Evolutionary conservation across 2,113 vertebrate species (phyloP).

Genomic region (Verasper variegatus): DNA sequence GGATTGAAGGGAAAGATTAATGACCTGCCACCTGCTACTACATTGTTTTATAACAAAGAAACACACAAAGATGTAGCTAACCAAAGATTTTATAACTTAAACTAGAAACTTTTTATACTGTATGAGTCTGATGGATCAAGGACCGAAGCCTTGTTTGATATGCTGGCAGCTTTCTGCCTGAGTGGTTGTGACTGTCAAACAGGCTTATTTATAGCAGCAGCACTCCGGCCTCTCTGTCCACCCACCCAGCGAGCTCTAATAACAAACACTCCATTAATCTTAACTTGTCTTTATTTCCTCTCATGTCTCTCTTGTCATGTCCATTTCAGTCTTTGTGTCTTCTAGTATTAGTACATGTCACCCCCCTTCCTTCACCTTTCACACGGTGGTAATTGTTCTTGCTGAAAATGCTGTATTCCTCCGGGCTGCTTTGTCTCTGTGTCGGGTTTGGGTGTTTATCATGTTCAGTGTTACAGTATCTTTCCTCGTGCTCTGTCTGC

Average conservation of each 20-base stretch:
- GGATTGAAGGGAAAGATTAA: conserved; percentile 5
- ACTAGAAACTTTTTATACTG: conserved; percentile 8
- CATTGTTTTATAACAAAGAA: background rate
- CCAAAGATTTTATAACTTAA: conserved; percentile 3
- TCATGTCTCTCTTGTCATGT: conserved; percentile 10
- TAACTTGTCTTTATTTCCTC: conserved; percentile 36
- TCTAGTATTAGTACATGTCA: conserved; percentile 15
- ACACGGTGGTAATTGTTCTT: conserved; percentile 26
- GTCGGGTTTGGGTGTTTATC: conserved; percentile 23
- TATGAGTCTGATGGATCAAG: conserved; percentile 5
- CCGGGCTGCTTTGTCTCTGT: conserved; percentile 14
- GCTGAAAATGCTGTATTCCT: conserved; percentile 4
- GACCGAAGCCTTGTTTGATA: conserved; percentile 50
- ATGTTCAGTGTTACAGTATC: conserved; percentile 17
- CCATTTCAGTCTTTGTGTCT: conserved; percentile 25
- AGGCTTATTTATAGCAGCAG: conserved; percentile 66
- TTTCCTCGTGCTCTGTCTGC: conserved; percentile 6
- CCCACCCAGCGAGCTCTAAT: conserved; percentile 35
- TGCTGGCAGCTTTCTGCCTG: conserved; percentile 31
- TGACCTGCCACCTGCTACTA: background rate
- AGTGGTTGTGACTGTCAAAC: conserved; percentile 48
- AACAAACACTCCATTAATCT: conserved; percentile 57
- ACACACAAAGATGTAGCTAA: background rate
- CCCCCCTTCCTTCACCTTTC: conserved; percentile 9
- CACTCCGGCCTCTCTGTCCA: conserved; percentile 29